phyloP scores from a whole-genome alignment of 2,797 vertebrate species.

The Protosalanx chinensis region DNA sequence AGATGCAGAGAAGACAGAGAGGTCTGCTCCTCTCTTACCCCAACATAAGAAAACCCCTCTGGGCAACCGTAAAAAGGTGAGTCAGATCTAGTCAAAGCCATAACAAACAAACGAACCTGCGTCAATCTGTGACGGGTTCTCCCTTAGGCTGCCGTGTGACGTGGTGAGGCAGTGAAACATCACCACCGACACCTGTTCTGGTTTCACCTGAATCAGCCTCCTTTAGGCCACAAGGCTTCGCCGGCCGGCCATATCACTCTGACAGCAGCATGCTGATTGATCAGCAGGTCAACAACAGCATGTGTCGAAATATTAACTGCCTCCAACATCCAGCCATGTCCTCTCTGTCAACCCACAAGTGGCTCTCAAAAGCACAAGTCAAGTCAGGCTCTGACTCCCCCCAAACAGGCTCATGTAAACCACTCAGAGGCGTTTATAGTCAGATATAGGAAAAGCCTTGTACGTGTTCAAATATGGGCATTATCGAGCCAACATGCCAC shows the following conservation, averaged over 20 bases:
- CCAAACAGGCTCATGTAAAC: conserved; percentile 6
- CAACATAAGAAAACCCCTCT: background rate
- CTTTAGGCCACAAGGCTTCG: too few species aligned
- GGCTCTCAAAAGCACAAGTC: conserved; percentile 13
- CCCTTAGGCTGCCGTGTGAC: conserved; percentile 56
- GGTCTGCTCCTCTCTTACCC: background rate
- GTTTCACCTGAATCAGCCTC: conserved; percentile 60
- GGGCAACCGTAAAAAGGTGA: conserved; percentile 14
- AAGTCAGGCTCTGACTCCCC: conserved; percentile 14
- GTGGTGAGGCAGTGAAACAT: conserved; percentile 59
- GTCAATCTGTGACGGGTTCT: conserved; percentile 55
- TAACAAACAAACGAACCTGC: conserved; percentile 56
- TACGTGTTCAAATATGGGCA: conserved; percentile 5
- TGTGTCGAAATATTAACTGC: background rate
- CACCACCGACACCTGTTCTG: conserved; percentile 50
- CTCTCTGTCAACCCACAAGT: conserved; percentile 17
- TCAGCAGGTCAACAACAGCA: conserved; percentile 5
- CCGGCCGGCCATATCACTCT: background rate
- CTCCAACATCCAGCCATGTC: background rate
- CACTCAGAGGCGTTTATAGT: conserved; percentile 9
- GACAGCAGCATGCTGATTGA: background rate
- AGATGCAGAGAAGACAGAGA: background rate
- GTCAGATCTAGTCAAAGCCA: conserved; percentile 36
- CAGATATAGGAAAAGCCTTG: background rate
- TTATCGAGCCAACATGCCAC: background rate